A percentile compares a stretch with the other conserved stretches of the same genome.
phyloP scores from a whole-genome alignment of 2,888 invertebrate species.

The Orthosia incerta region DNA sequence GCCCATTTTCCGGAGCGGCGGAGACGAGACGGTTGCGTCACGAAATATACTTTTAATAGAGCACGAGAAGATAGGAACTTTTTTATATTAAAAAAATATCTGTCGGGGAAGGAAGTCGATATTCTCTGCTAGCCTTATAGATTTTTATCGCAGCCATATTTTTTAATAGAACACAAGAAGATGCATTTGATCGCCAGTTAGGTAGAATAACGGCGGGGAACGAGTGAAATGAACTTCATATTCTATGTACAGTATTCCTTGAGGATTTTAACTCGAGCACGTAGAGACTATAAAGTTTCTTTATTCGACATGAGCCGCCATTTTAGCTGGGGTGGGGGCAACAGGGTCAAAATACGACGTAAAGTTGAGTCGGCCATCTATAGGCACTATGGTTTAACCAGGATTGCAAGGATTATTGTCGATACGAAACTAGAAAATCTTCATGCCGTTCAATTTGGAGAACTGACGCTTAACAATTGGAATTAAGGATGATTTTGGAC shows the following conservation, averaged over 20 bases:
- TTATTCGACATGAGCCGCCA: slow-evolving; percentile 40
- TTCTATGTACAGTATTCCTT: slow-evolving; percentile 23
- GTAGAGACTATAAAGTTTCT: slow-evolving; percentile 57
- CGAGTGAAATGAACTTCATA: slow-evolving; percentile 32
- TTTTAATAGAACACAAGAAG: slow-evolving; percentile 20
- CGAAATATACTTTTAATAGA: slow-evolving; percentile 37
- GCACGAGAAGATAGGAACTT: background rate
- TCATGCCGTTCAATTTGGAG: slow-evolving; percentile 1
- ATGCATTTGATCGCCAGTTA: slow-evolving; percentile 34
- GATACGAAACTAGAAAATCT: background rate
- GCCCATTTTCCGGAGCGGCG: slow-evolving; percentile 42
- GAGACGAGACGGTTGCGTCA: slow-evolving; percentile 43
- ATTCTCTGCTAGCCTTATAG: slow-evolving; percentile 1
- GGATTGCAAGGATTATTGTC: background rate
- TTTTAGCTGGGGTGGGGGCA: slow-evolving; percentile 23
- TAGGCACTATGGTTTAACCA: slow-evolving; percentile 2
- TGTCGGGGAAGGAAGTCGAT: slow-evolving; percentile 3
- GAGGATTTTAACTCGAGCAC: slow-evolving; percentile 53
- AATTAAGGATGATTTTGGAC: background rate
- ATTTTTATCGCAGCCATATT: slow-evolving; percentile 27
- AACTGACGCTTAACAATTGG: slow-evolving; percentile 3
- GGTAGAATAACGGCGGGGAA: slow-evolving; percentile 27
- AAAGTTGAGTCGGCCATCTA: slow-evolving; percentile 15
- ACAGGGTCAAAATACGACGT: slow-evolving; percentile 27
- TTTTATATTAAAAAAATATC: slow-evolving; percentile 25